Evolutionary conservation across 2,113 vertebrate genomes (phyloP), one percentile per base, ranked within the genome.

Genomic region (Osmerus mordax): DNA sequence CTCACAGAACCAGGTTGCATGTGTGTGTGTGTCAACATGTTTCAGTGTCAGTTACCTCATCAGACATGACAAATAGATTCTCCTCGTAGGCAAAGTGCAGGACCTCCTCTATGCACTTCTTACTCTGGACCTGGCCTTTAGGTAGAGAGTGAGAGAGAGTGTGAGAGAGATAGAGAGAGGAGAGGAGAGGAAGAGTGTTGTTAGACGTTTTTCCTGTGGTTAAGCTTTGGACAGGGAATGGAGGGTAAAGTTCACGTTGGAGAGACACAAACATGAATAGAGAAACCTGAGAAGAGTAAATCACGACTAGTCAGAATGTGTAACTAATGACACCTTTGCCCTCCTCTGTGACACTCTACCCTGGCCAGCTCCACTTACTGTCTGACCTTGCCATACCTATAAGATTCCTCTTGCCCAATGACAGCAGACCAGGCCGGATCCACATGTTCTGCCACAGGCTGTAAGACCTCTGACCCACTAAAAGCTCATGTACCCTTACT

Each of bases 51-150:
- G 0, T 71, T 83, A 97, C 96, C 94, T 98, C 96, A 4, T 98
- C 96, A 0, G 96, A 95, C 95, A 98, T 83, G 51, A 93, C 88
- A 80, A 93, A 89, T 74, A 93, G 91, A 56, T 83, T 78, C 54
- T 93, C 92, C 81, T 87, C 85, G 29, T 90, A 91, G 47, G 91
- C 92, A 19, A 93, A 93, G 59, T 83, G 87, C 70, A 93, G 93
- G 14, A 93, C 92, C 14, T 93, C 91, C 69, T 93, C 92, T 6
- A 93, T 93, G 80, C 91, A 91, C 73, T 92, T 60, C 76, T 88
- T 85, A 86, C 87, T 93, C 88, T 93, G 92, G 25, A 93, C 92
- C 77, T 93, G 91, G 19, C 96, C 96, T 98, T 18, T 16, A 36
- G 84, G 51, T 63, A 64, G 29, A 68, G 64, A 28, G 21, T 41